A percentile compares a stretch with the other conserved stretches of the same genome.
Conservation (phyloP, 2,797 vertebrate genomes). For the Coreius guichenoti region DNA sequence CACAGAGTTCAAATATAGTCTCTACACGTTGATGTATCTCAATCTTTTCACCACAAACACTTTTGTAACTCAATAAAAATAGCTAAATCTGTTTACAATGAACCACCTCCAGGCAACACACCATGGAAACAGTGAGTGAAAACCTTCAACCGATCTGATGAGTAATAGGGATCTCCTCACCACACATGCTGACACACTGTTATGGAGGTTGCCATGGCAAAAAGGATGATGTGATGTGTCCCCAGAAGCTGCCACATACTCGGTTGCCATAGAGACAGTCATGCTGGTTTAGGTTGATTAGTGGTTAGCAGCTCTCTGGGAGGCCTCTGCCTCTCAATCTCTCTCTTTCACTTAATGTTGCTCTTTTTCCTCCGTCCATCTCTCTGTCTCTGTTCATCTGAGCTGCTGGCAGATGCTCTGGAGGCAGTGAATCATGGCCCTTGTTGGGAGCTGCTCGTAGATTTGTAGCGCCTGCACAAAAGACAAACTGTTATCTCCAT, state of each 20-base stretch:
- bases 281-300: conserved; percentile 23
- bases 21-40: too few species aligned
- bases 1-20: conserved; percentile 14
- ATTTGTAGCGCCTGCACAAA: conserved; percentile 35
- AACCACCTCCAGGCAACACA: conserved; percentile 46
- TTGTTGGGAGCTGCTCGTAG: conserved; percentile 35
- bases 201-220: conserved; percentile 58
- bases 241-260: not conserved
- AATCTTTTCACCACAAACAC: conserved; percentile 4
- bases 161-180: conserved; percentile 47
- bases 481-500: conserved; percentile 47
- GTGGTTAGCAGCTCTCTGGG: conserved; percentile 19
- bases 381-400: conserved; percentile 10
- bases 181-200: conserved; percentile 45
- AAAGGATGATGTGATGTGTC: conserved; percentile 1
- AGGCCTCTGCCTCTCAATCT: not conserved
- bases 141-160: conserved; percentile 1
- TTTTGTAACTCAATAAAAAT: not conserved
- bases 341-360: not conserved
- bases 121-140: conserved; percentile 43
- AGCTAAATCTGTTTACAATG: conserved; percentile 60
- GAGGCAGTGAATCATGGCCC: conserved; percentile 56
- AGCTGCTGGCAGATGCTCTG: conserved; percentile 51
- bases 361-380: conserved; percentile 20
- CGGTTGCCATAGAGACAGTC: conserved; percentile 30